Conservation (phyloP, 2,888 invertebrate genomes). For the Drosophila pullipes region DNA sequence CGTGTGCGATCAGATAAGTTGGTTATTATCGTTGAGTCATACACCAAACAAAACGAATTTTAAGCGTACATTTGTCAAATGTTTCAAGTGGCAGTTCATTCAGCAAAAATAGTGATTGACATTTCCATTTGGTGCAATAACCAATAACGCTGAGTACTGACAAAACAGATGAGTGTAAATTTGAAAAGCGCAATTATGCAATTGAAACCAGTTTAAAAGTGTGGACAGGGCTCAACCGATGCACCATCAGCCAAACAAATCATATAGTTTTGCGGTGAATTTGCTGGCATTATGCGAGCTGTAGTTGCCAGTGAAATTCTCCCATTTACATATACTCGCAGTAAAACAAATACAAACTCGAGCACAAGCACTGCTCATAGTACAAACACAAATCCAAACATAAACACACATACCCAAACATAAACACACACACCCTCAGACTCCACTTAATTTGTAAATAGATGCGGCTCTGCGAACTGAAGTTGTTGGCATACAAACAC, state of each 20-base stretch:
- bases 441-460: slow-evolving; percentile 62
- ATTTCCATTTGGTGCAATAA: slow-evolving; percentile 53
- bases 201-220: slow-evolving; percentile 5
- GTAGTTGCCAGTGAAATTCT: slow-evolving; percentile 20
- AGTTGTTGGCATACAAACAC: slow-evolving; percentile 45
- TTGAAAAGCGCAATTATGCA: slow-evolving; percentile 52
- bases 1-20: slow-evolving; percentile 32
- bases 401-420: not conserved
- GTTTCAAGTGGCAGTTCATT: slow-evolving; percentile 42
- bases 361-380: slow-evolving; percentile 8
- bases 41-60: not conserved
- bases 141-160: slow-evolving; percentile 31
- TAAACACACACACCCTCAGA: slow-evolving; percentile 5
- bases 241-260: slow-evolving; percentile 43
- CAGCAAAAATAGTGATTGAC: slow-evolving; percentile 71
- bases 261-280: slow-evolving; percentile 46
- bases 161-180: slow-evolving; percentile 48
- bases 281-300: slow-evolving; percentile 39
- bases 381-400: slow-evolving; percentile 12
- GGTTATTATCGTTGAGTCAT: slow-evolving; percentile 5
- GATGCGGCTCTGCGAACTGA: slow-evolving; percentile 43
- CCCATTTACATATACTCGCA: slow-evolving; percentile 40
- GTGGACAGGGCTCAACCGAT: slow-evolving; percentile 3
- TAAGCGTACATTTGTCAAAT: slow-evolving; percentile 46
- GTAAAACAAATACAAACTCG: slow-evolving; percentile 18